These are phyloP conservation scores for Drosophila kurseongensis DNA, from an alignment of 1,140 invertebrate genomes.

Conservation along the genomic window DNA sequence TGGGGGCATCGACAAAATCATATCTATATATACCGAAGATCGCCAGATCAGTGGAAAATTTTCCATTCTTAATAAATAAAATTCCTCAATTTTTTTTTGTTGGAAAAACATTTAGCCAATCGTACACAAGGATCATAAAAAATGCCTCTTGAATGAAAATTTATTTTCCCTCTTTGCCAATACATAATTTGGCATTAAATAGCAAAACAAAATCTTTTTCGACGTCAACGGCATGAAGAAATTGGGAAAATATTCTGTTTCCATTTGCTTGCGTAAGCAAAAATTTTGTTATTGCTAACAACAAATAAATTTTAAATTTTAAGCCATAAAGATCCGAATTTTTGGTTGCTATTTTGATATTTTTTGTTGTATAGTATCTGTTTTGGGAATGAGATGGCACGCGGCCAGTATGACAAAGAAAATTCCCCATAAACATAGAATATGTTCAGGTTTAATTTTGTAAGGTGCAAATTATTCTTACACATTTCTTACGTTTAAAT, in stretches of 20 bases:
- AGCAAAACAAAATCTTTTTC: slow-evolving; percentile 40
- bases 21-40: slow-evolving; percentile 14
- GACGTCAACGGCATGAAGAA: slow-evolving; percentile 55
- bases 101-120: slow-evolving; percentile 27
- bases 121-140: slow-evolving; percentile 44
- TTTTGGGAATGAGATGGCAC: slow-evolving; percentile 30
- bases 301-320: slow-evolving; percentile 76
- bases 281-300: slow-evolving; percentile 53
- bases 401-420: slow-evolving; percentile 39
- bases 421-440: slow-evolving; percentile 13
- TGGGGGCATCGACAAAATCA: slow-evolving; percentile 18
- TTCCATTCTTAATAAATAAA: slow-evolving; percentile 31
- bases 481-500: too few relatives aligned
- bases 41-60: slow-evolving; percentile 49
- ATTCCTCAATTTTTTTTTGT: slow-evolving; percentile 16
- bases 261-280: slow-evolving; percentile 72
- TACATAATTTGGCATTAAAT: slow-evolving; percentile 52
- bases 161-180: slow-evolving; percentile 26
- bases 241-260: slow-evolving; percentile 50
- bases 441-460: not conserved
- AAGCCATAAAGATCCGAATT: slow-evolving; percentile 60
- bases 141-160: slow-evolving; percentile 44
- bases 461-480: not conserved
- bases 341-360: slow-evolving; percentile 37
- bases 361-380: slow-evolving; percentile 18